Evolutionary conservation across 2,888 invertebrate species (phyloP).

Genomic region (Drosophila robusta): DNA sequence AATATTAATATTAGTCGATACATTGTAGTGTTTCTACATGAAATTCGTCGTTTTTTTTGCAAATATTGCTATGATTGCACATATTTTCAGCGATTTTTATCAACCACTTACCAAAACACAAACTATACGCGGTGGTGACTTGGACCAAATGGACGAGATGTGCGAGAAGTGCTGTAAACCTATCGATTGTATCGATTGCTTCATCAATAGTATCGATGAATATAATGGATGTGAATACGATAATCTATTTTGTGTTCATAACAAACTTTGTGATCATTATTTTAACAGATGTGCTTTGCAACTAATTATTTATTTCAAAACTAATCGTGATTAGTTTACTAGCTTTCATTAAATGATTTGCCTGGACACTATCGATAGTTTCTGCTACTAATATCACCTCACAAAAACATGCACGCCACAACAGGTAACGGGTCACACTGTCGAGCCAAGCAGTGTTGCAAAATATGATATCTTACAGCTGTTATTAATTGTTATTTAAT

Average conservation of each 20-base stretch:
- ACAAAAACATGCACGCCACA: no score
- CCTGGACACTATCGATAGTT: neutral
- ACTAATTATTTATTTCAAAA: no score
- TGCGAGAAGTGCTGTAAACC: slow-evolving; percentile 10
- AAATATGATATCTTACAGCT: slow-evolving; percentile 3
- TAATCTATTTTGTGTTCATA: neutral
- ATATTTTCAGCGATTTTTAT: slow-evolving; percentile 53
- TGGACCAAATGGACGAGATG: slow-evolving; percentile 53
- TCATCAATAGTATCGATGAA: neutral
- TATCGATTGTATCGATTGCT: slow-evolving; percentile 13
- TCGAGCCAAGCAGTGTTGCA: slow-evolving; percentile 3
- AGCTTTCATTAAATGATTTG: no score
- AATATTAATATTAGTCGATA: slow-evolving; percentile 27
- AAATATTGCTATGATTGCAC: slow-evolving; percentile 51
- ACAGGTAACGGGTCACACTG: neutral
- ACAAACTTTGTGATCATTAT: no score
- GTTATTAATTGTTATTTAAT: neutral
- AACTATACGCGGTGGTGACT: slow-evolving; percentile 74
- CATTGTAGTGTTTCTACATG: neutral
- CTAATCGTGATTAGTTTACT: no score
- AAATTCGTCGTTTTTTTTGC: neutral
- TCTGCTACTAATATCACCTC: no score
- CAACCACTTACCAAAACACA: slow-evolving; percentile 81
- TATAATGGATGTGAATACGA: no score
- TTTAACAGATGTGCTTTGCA: no score